Base-by-base conservation (phyloP, 2,888 invertebrate species). In the Matsumyia berberina region DNA sequence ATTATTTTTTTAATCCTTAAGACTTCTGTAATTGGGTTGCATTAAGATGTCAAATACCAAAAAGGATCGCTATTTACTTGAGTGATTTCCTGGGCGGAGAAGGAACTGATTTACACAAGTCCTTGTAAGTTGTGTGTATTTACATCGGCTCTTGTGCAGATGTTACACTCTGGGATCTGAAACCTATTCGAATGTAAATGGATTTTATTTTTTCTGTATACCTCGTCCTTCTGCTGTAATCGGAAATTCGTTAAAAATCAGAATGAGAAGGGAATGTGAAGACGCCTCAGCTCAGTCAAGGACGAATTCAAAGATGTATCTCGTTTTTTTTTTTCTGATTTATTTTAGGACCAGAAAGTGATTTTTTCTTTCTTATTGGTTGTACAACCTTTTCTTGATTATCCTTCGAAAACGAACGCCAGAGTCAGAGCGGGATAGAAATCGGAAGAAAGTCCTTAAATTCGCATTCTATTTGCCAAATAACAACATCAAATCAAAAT, bases 401-500 rank as follows among this genome's bases (percentile, higher is more conserved):
- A 79, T 83, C 37, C 57, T 12, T 67, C 11, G 53, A 67, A 66
- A 8, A 57, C 44, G 12, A 17, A 15, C 19, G n/a, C 15, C 46
- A 46, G 15, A 35, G 51, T 51, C 17, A 53, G 49, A 55, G 4
- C 1, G 24, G 4, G 24, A 24, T 24, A 24, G 24, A 70, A 55
- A 46, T 46, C 46, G 57, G 42, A 79, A 72, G 60, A 78, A 83
- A 62, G 60, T 83, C 83, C 79, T 83, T 83, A 83, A 83, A 83
- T 79, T 83, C 83, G 83, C 79, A 49, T 83, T 64, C 83, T 83
- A 69, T 83, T 83, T 83, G 69, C 62, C 83, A 83, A 83, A 83
- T 83, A 83, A 83, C 83, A 83, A 83, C 83, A 83, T 83, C 73
- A 79, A 83, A 83, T 83, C 83, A 83, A 83, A 83, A 79, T 79